Conservation (phyloP, 2,888 invertebrate species). For the Aradus depressus region DNA sequence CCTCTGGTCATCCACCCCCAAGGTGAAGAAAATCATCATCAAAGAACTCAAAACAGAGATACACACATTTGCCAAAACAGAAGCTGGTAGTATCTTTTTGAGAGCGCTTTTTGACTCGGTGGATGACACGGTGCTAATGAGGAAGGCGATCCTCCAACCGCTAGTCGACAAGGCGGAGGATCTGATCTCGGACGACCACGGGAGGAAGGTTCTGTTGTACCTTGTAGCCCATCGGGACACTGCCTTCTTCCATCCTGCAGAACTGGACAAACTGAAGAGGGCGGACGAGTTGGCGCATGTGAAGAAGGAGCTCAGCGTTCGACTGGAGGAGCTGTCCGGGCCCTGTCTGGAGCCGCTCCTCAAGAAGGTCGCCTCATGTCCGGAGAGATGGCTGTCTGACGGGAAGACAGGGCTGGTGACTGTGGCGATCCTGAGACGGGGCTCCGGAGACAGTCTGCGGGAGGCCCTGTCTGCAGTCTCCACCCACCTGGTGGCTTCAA, state of each 20-base stretch:
- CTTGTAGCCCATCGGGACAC: conserved; percentile 71
- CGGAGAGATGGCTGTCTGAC: conserved; percentile 55
- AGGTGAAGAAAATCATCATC: conserved; percentile 60
- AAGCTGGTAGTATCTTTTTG: conserved; percentile 74
- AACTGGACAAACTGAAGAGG: conserved; percentile 58
- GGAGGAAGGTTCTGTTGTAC: conserved; percentile 78
- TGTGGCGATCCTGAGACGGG: conserved; percentile 56
- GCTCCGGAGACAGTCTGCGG: conserved; percentile 38
- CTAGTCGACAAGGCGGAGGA: conserved; percentile 54
- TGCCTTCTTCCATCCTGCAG: conserved; percentile 69
- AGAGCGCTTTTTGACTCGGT: conserved; percentile 75
- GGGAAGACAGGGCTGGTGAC: conserved; percentile 56
- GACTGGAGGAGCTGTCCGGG: conserved; percentile 57
- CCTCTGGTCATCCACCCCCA: conserved; percentile 76
- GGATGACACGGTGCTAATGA: conserved; percentile 84
- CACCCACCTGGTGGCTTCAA: conserved; percentile 34
- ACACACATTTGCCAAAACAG: conserved; percentile 67
- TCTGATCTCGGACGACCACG: conserved; percentile 65
- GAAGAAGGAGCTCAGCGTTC: conserved; percentile 16
- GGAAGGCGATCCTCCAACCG: conserved; percentile 62
- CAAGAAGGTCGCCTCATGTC: conserved; percentile 45
- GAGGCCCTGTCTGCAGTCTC: conserved; percentile 38
- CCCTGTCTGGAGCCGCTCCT: conserved; percentile 50
- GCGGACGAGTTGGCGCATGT: conserved; percentile 45
- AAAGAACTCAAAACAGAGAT: conserved; percentile 81